Evolutionary conservation across 2,113 vertebrate species (phyloP).

Genomic region (Pangasianodon hypophthalmus): DNA sequence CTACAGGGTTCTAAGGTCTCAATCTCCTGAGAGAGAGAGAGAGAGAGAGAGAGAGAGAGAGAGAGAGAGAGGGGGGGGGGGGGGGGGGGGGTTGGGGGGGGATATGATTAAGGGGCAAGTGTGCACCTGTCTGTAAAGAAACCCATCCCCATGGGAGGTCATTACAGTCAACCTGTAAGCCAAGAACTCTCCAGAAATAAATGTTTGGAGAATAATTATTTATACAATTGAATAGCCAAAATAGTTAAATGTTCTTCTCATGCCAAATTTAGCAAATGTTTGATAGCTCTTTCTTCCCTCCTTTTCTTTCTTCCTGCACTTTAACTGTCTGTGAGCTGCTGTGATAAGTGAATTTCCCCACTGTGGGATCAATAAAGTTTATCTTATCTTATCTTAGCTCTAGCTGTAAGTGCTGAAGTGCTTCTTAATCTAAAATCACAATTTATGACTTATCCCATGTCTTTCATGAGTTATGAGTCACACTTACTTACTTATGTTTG

Average conservation of each 20-base stretch:
- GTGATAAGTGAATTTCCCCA: no score
- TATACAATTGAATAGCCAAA: no score
- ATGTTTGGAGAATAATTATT: neutral
- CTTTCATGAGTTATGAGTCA: neutral
- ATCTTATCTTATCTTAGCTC: no score
- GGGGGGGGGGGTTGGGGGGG: neutral
- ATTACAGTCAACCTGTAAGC: slow-evolving; percentile 5
- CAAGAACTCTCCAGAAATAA: neutral
- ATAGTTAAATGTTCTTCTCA: neutral
- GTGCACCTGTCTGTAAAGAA: slow-evolving; percentile 3
- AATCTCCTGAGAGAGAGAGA: slow-evolving; percentile 81
- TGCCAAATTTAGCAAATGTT: neutral
- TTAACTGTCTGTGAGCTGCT: no score
- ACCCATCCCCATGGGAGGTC: neutral
- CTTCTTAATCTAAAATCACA: neutral
- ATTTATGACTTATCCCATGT: neutral
- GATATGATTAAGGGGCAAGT: neutral
- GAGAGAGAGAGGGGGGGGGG: slow-evolving; percentile 13
- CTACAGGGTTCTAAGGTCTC: slow-evolving; percentile 98
- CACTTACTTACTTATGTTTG: neutral
- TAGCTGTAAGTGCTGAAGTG: neutral
- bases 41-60: slow-evolving; percentile 24
- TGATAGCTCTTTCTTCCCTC: neutral
- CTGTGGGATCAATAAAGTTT: no score
- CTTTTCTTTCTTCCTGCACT: no score